Conservation (phyloP, 2,797 vertebrate species). For the Rhinatrema bivittatum region DNA sequence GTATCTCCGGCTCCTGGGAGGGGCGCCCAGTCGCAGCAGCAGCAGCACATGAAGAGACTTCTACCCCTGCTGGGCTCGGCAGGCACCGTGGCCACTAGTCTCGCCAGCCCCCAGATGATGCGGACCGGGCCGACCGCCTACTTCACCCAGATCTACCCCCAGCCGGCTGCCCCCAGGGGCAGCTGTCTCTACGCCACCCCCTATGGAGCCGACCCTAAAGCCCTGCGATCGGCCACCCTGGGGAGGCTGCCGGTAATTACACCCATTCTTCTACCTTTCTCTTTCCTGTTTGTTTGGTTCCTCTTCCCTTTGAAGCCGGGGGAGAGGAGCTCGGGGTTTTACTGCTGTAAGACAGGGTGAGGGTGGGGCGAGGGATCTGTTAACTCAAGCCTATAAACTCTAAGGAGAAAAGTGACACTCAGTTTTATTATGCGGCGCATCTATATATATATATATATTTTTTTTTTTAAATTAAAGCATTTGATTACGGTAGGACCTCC, state of each 20-base stretch:
- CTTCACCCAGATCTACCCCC: constrained; percentile 69
- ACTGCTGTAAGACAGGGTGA: too few species aligned
- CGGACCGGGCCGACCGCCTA: constrained; percentile 56
- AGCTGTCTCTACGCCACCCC: constrained; percentile 80
- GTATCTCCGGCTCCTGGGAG: constrained; percentile 55
- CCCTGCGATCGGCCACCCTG: constrained; percentile 59
- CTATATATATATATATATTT: too few species aligned
- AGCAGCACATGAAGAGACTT: constrained; percentile 45
- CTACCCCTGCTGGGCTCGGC: constrained; percentile 45
- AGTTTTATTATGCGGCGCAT: too few species aligned
- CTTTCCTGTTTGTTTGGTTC: neutral
- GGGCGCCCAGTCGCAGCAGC: constrained; percentile 21
- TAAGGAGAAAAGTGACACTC: too few species aligned
- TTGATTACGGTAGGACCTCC: too few species aligned
- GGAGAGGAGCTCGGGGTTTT: too few species aligned
- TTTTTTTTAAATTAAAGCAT: too few species aligned
- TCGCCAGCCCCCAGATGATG: constrained; percentile 66
- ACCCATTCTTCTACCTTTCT: neutral
- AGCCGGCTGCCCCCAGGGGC: constrained; percentile 45
- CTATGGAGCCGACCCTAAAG: constrained; percentile 71
- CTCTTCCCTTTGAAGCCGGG: neutral
- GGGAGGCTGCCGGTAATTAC: constrained; percentile 79
- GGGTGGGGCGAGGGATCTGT: too few species aligned
- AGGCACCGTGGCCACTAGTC: constrained; percentile 27
- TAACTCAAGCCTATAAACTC: too few species aligned